Evolutionary conservation across 2,888 invertebrate genomes (phyloP).

Genomic region (Melitaea athalia): DNA sequence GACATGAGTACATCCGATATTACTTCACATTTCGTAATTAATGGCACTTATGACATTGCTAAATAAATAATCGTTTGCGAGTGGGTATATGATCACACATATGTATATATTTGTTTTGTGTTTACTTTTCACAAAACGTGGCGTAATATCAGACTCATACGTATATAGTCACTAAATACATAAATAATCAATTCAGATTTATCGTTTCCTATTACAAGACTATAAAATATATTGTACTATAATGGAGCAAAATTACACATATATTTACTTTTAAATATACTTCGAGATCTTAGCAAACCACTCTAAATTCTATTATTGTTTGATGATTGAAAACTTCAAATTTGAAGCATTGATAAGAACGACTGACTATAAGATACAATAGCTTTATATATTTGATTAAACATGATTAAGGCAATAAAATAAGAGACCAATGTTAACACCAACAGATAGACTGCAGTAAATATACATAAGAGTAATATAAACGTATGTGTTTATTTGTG

Average conservation of each 20-base stretch:
- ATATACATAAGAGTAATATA: constrained; percentile 20
- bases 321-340: not conserved
- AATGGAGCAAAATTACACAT: constrained; percentile 13
- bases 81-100: not conserved
- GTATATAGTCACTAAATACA: constrained; percentile 24
- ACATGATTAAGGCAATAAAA: constrained; percentile 37
- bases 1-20: constrained; percentile 13
- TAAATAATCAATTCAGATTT: constrained; percentile 1
- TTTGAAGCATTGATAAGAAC: not conserved
- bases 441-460: constrained; percentile 22
- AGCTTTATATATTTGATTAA: constrained; percentile 22
- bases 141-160: constrained; percentile 13
- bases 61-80: constrained; percentile 10
- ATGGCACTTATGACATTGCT: constrained; percentile 18
- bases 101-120: not conserved
- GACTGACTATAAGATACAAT: not conserved
- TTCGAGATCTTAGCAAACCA: not conserved
- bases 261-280: not conserved
- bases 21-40: constrained; percentile 18
- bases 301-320: not conserved
- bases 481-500: constrained; percentile 60
- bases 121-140: constrained; percentile 16
- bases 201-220: not conserved
- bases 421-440: constrained; percentile 37
- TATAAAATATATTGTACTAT: constrained; percentile 18